These are phyloP conservation scores for Chanos chanos DNA, from an alignment of 2,797 vertebrate genomes.

Conservation along the genomic window DNA sequence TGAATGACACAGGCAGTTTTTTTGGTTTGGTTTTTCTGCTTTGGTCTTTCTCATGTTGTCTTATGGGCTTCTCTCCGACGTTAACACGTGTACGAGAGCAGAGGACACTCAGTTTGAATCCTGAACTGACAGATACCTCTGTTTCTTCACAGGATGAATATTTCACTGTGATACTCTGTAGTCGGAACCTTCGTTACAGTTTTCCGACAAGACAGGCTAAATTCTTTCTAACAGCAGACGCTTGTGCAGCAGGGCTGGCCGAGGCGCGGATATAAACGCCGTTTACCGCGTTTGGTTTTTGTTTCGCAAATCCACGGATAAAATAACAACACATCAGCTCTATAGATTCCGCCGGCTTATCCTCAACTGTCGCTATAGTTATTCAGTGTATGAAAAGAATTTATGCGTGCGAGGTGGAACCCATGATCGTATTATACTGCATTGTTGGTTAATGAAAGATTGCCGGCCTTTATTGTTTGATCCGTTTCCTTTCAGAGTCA, in stretches of 20 bases:
- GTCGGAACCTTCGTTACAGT: neutral
- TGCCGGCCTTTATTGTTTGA: neutral
- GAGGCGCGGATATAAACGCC: neutral
- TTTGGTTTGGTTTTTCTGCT: too few relatives aligned
- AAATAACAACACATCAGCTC: neutral
- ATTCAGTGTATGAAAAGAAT: too few relatives aligned
- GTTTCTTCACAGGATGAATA: slow-evolving; percentile 2
- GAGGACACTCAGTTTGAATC: too few relatives aligned
- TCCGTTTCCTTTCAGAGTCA: slow-evolving; percentile 75
- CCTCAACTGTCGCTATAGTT: too few relatives aligned
- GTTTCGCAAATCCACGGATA: neutral
- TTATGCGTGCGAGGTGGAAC: too few relatives aligned
- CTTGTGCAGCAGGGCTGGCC: neutral
- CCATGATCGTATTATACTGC: too few relatives aligned
- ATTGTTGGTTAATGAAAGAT: neutral
- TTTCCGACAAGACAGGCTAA: neutral
- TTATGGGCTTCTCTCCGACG: neutral
- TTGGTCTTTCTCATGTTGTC: too few relatives aligned
- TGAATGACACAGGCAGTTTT: too few relatives aligned
- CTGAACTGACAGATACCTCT: neutral
- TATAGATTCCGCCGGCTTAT: too few relatives aligned
- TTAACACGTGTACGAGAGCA: neutral
- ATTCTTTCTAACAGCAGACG: neutral
- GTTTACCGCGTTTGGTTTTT: too few relatives aligned
- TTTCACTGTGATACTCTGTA: neutral